Conservation (phyloP, 2,113 vertebrate species). For the Balaeniceps rex region DNA sequence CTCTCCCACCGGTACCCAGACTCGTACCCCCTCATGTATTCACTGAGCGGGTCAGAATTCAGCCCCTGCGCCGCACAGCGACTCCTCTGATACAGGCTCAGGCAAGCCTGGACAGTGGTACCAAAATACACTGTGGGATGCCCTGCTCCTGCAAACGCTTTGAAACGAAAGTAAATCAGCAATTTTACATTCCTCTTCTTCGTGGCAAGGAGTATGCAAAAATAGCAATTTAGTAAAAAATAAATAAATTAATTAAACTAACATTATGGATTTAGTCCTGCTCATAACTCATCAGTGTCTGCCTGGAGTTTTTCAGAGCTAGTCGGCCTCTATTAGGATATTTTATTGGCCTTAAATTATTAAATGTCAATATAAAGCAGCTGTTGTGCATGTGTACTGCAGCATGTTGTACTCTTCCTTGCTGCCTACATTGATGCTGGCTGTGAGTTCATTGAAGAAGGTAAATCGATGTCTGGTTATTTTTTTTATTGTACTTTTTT, state of each 20-base stretch:
- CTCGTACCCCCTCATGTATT: rapidly evolving
- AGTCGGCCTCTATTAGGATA: not conserved
- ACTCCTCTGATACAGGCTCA: not conserved
- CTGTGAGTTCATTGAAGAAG: not conserved
- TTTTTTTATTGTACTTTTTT: not conserved
- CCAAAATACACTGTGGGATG: not conserved
- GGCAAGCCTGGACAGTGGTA: not conserved
- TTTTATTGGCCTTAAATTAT: not conserved
- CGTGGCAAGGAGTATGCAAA: not conserved
- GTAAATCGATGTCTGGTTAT: not conserved
- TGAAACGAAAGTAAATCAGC: not conserved
- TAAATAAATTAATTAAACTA: not conserved
- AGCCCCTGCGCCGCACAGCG: rapidly evolving
- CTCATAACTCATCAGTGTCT: not conserved
- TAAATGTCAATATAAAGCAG: not conserved
- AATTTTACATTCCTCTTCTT: not conserved
- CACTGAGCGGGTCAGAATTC: not conserved
- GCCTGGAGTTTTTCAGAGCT: not conserved
- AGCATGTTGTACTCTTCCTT: not conserved
- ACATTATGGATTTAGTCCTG: not conserved
- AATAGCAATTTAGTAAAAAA: not conserved
- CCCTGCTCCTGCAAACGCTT: not conserved
- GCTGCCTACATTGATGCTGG: not conserved
- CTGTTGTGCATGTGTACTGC: not conserved
- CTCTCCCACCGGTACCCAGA: not conserved